Evolutionary conservation across 2,888 invertebrate genomes (phyloP), one percentile per base, ranked within the genome.

Genomic region (Tenthredo livida): DNA sequence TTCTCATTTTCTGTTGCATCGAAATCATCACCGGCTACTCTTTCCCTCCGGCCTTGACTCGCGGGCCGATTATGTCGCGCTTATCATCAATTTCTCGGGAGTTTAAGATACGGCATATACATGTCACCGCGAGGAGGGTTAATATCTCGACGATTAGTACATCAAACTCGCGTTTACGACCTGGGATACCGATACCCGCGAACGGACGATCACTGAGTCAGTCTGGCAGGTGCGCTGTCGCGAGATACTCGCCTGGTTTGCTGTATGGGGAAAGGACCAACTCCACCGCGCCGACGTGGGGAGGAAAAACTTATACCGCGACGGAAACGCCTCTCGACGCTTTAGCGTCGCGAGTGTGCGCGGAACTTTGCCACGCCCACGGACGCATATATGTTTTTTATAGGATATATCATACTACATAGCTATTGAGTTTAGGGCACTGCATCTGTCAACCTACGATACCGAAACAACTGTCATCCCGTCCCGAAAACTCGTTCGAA

Each of bases 191-290:
- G 83, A 67, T 43, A 67, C 67, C 47, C 61, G 70, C 83, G 85
- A 80, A 61, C 72, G 73, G 72, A 85, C 80, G 78, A 82, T 58
- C 82, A 85, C 85, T 78, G 85, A 78, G 77, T 73, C 78, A 43
- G 78, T 67, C 65, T 33, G 84, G 84, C 77, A 75, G 75, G 84
- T 75, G 84, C 84, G 84, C 77, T 65, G 84, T 75, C 70, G 73
- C 75, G 10, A 47, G 61, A 67, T 29, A 54, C 77, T 50, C 9
- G 73, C 37, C 61, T 25, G n/a, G n/a, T 43, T 17, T 7, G 15
- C 40, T 33, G 50, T 37, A 15, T 50, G 15, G 37, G n/a, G 58
- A 33, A 37, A 72, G 54, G 83, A 67, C 1, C 29, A 25, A 73
- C 1, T 75, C 65, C 75, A 67, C 50, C 25, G 80, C 85, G 83